These are phyloP conservation scores for Pseudobourletiella spinata DNA, from an alignment of 1,140 invertebrate genomes.

Conservation along the genomic window DNA sequence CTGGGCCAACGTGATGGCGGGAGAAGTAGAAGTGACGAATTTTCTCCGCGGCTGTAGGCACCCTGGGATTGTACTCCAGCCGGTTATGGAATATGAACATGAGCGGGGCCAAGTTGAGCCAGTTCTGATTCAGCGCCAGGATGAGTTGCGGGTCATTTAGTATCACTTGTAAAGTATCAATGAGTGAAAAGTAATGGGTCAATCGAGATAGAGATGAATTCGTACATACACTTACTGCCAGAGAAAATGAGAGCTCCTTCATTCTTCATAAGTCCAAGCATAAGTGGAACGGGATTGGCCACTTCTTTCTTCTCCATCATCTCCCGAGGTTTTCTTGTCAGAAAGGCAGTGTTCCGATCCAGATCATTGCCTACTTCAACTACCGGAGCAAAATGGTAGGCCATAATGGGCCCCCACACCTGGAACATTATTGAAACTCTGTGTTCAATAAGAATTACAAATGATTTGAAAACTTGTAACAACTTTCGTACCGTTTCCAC, in stretches of 20 bases:
- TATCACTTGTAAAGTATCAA: too few species aligned
- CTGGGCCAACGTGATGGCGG: neutral
- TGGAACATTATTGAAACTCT: neutral
- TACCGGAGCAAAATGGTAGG: neutral
- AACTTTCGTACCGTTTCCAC: neutral
- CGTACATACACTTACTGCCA: neutral
- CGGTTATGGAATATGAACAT: neutral
- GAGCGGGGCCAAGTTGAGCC: neutral
- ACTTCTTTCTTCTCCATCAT: neutral
- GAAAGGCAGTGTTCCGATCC: neutral
- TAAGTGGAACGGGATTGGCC: neutral
- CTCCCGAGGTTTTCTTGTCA: neutral
- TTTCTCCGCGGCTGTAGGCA: neutral
- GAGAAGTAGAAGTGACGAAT: conserved; percentile 18
- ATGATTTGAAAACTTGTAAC: neutral
- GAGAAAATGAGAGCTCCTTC: conserved; percentile 2
- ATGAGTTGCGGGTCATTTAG: neutral
- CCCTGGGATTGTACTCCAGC: neutral
- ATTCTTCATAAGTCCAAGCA: neutral
- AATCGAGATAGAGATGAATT: too few species aligned
- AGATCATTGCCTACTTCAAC: neutral
- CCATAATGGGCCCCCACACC: neutral
- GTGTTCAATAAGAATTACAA: neutral
- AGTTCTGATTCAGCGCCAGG: neutral
- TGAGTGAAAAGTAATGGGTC: too few species aligned